A percentile compares a stretch with the other conserved stretches of the same genome.
These are phyloP conservation scores for Abramis brama DNA, from an alignment of 2,113 vertebrate genomes.

Conservation along the genomic window DNA sequence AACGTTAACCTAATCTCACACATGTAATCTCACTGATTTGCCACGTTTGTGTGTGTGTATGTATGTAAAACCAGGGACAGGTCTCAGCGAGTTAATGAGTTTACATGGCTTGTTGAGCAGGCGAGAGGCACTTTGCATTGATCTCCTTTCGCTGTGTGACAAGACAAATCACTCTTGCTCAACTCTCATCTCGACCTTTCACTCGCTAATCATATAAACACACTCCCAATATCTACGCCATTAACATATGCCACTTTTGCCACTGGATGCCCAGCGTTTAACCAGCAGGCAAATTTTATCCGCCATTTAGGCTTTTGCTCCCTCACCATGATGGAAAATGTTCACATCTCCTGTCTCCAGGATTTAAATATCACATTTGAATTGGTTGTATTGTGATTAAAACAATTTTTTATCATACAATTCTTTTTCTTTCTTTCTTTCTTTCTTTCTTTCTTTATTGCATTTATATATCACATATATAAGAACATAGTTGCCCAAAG, in stretches of 20 bases:
- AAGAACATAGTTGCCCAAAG: too few species aligned
- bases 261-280: constrained; percentile 44
- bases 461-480: too few species aligned
- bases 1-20: constrained; percentile 45
- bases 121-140: constrained; percentile 79
- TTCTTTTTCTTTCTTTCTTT: neutral
- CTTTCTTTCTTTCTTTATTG: too few species aligned
- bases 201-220: constrained; percentile 72
- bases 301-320: neutral
- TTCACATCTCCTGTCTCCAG: neutral
- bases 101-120: constrained; percentile 76
- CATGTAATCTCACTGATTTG: constrained; percentile 26
- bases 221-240: constrained; percentile 74
- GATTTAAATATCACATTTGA: neutral
- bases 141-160: constrained; percentile 68
- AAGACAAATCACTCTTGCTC: constrained; percentile 65
- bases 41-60: constrained; percentile 41
- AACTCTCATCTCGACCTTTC: constrained; percentile 65
- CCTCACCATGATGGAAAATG: neutral
- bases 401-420: neutral
- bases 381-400: neutral
- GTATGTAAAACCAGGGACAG: constrained; percentile 71
- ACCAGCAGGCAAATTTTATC: neutral
- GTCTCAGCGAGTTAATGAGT: constrained; percentile 68
- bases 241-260: constrained; percentile 77